Base-by-base conservation (phyloP, 2,888 invertebrate species). In the Drosophila recens region DNA sequence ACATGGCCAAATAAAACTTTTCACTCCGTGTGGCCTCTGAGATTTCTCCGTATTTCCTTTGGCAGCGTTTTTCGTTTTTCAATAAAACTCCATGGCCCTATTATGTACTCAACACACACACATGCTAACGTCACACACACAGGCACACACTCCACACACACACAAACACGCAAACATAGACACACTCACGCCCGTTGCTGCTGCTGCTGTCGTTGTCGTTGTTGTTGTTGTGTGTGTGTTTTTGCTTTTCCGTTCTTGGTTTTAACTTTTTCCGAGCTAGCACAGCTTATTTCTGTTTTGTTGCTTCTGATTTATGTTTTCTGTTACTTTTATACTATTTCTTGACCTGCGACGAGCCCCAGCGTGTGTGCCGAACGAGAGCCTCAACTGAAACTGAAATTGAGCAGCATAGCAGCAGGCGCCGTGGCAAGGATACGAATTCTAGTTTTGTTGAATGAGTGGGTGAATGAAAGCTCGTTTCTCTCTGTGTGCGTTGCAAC, bases 1-100 rank as follows among this genome's bases (percentile, higher is more conserved):
- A 85, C 86, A 82, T 86, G 83, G 83, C 56, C 68, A 77, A 56
- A 59, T 67, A 45, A 30, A 68, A 71, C 71, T 77, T 77, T 43
- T 43, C 40, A 34, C 42, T 51, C 20, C 43, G 74, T 66, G 75
- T 74, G 69, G 70, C 70, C 70, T 75, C 53, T 61, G 62, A 61
- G 63, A 67, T 75, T 61, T 62, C 61, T 42, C 58, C 43, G 43
- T 62, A 48, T 63, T 64, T 56, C 54, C 63, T 56, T 58, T 34
- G 34, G 68, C 48, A 61, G 43, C 52, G 34, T 51, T 61, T 61
- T 74, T 72, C 75, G 74, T 77, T 86, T 83, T 88, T 83, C 84
- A 86, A 85, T 80, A 88, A 87, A 87, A 85, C 88, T 88, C 73
- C 89, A 81, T 86, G 87, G 87, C 87, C 90, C 83, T 90, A 82